Evolutionary conservation across 2,113 vertebrate species (phyloP).

Genomic region (Rhegmatorhina hoffmannsi): DNA sequence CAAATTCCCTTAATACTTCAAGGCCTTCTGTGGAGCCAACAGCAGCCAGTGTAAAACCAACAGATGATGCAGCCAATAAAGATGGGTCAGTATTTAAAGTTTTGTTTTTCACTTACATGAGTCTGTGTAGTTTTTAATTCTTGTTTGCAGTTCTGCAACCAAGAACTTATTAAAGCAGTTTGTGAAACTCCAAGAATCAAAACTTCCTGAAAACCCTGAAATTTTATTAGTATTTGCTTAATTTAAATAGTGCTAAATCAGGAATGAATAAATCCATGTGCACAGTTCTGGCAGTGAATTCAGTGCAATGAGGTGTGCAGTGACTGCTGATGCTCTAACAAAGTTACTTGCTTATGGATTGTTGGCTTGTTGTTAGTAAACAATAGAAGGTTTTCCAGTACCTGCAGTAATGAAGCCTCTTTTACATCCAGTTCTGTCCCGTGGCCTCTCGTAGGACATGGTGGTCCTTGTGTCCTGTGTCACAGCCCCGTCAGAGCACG

Average conservation of each 20-base stretch:
- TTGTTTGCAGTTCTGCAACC: neutral
- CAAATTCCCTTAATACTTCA: slow-evolving; percentile 80
- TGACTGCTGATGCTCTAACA: neutral
- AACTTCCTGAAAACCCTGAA: neutral
- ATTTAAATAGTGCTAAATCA: neutral
- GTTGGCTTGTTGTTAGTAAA: neutral
- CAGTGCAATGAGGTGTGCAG: neutral
- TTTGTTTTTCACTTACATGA: neutral
- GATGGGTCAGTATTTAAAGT: slow-evolving; percentile 80
- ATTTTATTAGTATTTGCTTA: neutral
- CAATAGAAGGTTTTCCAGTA: neutral
- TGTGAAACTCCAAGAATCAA: neutral
- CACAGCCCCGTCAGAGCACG: neutral
- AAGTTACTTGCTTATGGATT: neutral
- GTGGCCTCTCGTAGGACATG: neutral
- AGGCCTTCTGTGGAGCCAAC: slow-evolving; percentile 83
- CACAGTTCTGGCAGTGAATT: neutral
- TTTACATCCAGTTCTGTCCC: neutral
- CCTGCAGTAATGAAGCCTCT: neutral
- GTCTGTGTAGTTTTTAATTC: neutral
- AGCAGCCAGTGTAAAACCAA: slow-evolving; percentile 77
- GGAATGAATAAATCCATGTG: neutral
- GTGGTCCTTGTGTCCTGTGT: neutral
- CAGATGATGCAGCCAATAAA: slow-evolving; percentile 83
- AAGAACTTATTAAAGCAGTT: neutral